Evolutionary conservation across 2,797 vertebrate genomes (phyloP), one percentile per base, ranked within the genome.

Genomic region (Gallirallus australis): DNA sequence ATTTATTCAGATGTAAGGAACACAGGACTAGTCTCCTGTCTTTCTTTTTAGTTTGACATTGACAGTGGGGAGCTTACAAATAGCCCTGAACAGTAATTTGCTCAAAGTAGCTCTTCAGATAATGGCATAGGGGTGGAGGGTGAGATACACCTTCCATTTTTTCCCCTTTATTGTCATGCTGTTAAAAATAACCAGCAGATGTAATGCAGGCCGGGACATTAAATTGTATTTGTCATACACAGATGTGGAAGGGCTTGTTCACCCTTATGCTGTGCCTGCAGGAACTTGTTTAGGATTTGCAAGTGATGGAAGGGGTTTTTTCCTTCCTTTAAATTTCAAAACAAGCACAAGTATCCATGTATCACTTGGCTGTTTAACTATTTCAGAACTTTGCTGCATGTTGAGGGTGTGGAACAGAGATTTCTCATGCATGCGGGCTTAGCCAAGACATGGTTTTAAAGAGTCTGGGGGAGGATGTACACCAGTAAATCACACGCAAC

Each of bases 241-340:
- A 98, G 98, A 98, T 98, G 96, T 97, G 82, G 96, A 97, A 97
- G 97, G 98, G 97, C 92, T 98, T 98, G 98, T 98, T 97, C 94
- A 96, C 96, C 95, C 88, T 89, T 73, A 69, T 84, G 54, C 82
- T 97, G 93, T 97, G 95, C 98, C 73, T 99, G 98, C 97, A 97
- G 97, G 79, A 98, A 98, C 99, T 98, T 98, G 98, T 86, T 81
- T 18, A 78, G 84, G 81, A 92, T 95, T 93, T 96, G n/a, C 71
- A 80, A 70, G 11, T 11, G 39, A 68, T 82, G 17, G 60, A 85
- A 39, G 42, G 18, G 8, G 4, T 1, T 27, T 78, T 86, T 80
- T 11, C 3, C 63, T 69, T 57, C 23, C 28, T 93, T 95, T 73
- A 85, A 85, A 80, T 75, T 77, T 91, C 33, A 84, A 82, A 92